Conservation (phyloP, 2,888 invertebrate species). For the Timema podura region DNA sequence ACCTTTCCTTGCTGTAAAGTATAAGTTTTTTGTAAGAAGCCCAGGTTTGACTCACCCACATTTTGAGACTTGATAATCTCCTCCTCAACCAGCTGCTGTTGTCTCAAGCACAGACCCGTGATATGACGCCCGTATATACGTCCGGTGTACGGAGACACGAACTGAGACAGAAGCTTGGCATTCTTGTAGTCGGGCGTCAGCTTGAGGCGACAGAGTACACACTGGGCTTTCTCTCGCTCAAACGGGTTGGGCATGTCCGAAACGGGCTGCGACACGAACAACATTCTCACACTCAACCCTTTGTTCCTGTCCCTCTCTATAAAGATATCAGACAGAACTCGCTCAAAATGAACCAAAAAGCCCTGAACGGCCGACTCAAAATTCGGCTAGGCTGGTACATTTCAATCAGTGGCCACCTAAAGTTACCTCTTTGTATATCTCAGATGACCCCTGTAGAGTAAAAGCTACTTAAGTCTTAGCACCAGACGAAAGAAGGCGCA, state of each 20-base stretch:
- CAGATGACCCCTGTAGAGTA: no score
- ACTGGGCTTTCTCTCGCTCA: constrained; percentile 63
- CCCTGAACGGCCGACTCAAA: no score
- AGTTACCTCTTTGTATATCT: no score
- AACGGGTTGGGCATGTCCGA: constrained; percentile 75
- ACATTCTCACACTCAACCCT: no score
- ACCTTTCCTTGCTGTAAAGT: not conserved
- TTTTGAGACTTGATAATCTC: constrained; percentile 73
- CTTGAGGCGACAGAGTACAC: constrained; percentile 78
- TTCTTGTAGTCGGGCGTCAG: constrained; percentile 90
- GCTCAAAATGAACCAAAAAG: no score
- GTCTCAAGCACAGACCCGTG: constrained; percentile 83
- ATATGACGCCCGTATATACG: constrained; percentile 87
- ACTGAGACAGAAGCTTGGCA: constrained; percentile 84
- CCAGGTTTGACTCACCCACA: constrained; percentile 50
- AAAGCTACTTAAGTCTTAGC: no score
- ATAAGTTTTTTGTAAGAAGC: not conserved
- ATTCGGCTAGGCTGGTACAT: no score
- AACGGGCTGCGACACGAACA: constrained; percentile 43
- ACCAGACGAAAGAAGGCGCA: no score
- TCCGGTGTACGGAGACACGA: constrained; percentile 94
- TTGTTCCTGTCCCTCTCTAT: no score
- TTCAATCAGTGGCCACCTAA: no score
- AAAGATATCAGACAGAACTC: no score
- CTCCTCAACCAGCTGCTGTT: constrained; percentile 68